Percentiles rank a stretch among this genome's conserved stretches.
Conservation (phyloP, 37 sponge, comb jelly and placozoan genomes). For the Cliona cf. orientalis region DNA sequence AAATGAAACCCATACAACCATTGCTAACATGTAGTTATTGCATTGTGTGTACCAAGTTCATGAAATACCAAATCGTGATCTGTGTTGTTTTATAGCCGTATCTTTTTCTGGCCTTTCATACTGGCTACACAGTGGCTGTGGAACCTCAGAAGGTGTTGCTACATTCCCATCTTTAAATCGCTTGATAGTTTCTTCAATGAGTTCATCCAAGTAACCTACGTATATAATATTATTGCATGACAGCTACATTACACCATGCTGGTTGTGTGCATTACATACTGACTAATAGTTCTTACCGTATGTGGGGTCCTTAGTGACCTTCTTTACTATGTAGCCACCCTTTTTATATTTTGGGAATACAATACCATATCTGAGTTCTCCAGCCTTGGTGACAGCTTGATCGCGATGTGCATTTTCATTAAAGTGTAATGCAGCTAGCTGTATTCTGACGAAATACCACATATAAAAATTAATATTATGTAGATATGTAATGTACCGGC, state of each 20-base stretch:
- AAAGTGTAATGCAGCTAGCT: slow-evolving; percentile 11
- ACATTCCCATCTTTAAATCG: background rate
- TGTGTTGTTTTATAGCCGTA: too few relatives aligned
- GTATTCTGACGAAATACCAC: background rate
- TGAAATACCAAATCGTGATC: too few relatives aligned
- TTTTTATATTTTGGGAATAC: too few relatives aligned
- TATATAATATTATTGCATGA: background rate
- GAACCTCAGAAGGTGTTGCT: too few relatives aligned
- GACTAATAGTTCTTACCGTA: background rate
- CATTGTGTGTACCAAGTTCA: too few relatives aligned
- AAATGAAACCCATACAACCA: too few relatives aligned
- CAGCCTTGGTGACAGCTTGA: background rate
- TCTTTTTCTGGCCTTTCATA: too few relatives aligned
- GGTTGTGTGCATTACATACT: background rate
- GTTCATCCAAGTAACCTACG: slow-evolving; percentile 17
- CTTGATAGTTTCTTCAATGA: background rate
- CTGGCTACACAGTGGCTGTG: too few relatives aligned
- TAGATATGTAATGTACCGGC: slow-evolving; percentile 34
- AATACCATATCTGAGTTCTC: background rate
- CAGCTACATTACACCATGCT: background rate
- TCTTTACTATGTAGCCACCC: slow-evolving; percentile 15
- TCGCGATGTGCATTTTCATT: slow-evolving; percentile 8
- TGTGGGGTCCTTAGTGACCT: background rate
- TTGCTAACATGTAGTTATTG: too few relatives aligned
- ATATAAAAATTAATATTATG: background rate